phyloP scores from a whole-genome alignment of 2,797 vertebrate species.

The Helostoma temminkii region DNA sequence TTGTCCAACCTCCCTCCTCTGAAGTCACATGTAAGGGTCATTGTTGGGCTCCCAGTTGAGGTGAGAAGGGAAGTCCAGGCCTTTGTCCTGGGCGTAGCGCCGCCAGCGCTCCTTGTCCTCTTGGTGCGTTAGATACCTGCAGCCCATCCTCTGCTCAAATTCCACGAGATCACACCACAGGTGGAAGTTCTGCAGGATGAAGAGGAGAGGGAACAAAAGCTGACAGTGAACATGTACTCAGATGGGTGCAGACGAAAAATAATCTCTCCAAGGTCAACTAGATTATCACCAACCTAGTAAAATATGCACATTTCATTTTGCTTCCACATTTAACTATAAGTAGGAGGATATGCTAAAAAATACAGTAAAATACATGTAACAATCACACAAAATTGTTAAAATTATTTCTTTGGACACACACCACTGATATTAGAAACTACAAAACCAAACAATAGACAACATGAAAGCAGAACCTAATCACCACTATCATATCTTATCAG shows the following conservation, averaged over 20 bases:
- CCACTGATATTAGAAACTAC: too few relatives aligned
- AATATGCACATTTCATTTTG: too few relatives aligned
- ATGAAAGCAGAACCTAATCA: too few relatives aligned
- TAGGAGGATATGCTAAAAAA: too few relatives aligned
- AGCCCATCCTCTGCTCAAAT: conserved; percentile 77
- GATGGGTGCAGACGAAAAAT: background rate
- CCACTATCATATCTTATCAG: too few relatives aligned
- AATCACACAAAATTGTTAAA: too few relatives aligned
- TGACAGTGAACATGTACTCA: too few relatives aligned
- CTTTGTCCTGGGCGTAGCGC: conserved; percentile 60
- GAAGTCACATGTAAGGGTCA: conserved; percentile 25
- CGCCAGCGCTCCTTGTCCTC: conserved; percentile 79
- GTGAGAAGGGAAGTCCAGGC: conserved; percentile 67
- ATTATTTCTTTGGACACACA: too few relatives aligned
- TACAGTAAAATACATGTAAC: too few relatives aligned
- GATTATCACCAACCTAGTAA: too few relatives aligned
- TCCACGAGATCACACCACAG: conserved; percentile 84
- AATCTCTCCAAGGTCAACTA: background rate
- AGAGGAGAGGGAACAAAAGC: background rate
- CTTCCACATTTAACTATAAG: too few relatives aligned
- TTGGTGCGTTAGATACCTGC: conserved; percentile 79
- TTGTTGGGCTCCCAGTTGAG: conserved; percentile 46
- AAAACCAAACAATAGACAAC: too few relatives aligned
- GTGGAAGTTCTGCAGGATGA: conserved; percentile 78
- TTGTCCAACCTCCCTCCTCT: conserved; percentile 12